Percentiles rank a stretch among this genome's conserved stretches.
phyloP scores from a whole-genome alignment of 2,888 invertebrate genomes.

The Ellobium chinense region DNA sequence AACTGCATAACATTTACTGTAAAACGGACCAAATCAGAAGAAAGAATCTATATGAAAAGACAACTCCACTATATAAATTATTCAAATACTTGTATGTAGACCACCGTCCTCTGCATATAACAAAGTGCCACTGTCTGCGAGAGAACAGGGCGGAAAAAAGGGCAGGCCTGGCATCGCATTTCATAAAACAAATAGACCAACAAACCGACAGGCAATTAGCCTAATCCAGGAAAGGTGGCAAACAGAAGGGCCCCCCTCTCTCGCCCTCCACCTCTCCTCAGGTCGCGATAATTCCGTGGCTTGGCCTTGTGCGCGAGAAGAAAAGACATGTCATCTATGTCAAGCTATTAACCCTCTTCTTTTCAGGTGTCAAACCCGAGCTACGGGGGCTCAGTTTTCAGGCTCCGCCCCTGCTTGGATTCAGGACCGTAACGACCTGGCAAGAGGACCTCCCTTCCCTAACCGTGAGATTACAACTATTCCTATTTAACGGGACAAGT shows the following conservation, averaged over 20 bases:
- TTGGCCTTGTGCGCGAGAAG: slow-evolving; percentile 5
- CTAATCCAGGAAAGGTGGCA: slow-evolving; percentile 29
- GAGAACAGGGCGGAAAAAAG: background rate
- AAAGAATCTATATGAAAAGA: too few relatives aligned
- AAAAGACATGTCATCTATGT: slow-evolving; percentile 32
- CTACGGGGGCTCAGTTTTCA: slow-evolving; percentile 7
- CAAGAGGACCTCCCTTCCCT: too few relatives aligned
- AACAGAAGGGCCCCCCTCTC: background rate
- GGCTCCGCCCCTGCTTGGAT: slow-evolving; percentile 1
- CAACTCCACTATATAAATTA: too few relatives aligned
- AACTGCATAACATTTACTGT: too few relatives aligned
- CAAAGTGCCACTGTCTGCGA: background rate
- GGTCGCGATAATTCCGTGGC: background rate
- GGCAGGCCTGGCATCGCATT: slow-evolving; percentile 26
- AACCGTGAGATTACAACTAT: too few relatives aligned
- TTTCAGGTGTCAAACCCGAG: slow-evolving; percentile 31
- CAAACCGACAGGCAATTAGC: slow-evolving; percentile 40
- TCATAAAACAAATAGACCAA: slow-evolving; percentile 40
- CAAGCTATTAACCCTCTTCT: slow-evolving; percentile 30
- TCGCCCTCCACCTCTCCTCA: background rate
- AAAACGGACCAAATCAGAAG: too few relatives aligned
- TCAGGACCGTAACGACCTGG: too few relatives aligned
- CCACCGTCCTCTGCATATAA: too few relatives aligned
- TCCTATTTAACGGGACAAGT: too few relatives aligned
- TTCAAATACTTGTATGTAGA: too few relatives aligned